Evolutionary conservation across 2,113 vertebrate genomes (phyloP).

Genomic region (Hoplias malabaricus): DNA sequence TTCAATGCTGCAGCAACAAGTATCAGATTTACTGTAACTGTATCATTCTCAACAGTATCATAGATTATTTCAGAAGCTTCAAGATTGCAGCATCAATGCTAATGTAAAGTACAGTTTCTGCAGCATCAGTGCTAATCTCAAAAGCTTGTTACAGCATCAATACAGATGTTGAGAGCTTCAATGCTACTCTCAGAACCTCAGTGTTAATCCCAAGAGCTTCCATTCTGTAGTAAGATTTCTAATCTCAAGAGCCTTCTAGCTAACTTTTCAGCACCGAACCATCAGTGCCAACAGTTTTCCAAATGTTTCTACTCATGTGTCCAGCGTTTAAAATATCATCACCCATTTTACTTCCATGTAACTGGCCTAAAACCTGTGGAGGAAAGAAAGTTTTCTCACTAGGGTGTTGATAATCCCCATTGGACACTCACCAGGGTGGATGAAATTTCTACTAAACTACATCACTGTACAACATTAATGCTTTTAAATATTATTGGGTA

Average conservation of each 20-base stretch:
- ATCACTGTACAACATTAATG: too few species aligned
- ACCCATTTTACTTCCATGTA: neutral
- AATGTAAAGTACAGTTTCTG: too few species aligned
- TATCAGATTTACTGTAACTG: too few species aligned
- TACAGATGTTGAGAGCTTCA: neutral
- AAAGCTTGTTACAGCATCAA: neutral
- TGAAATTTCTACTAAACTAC: too few species aligned
- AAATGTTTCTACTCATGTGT: neutral
- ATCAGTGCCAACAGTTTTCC: neutral
- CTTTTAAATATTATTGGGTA: too few species aligned
- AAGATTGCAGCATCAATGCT: neutral
- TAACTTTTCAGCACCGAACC: neutral
- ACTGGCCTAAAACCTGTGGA: neutral
- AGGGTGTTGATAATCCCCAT: slow-evolving; percentile 3
- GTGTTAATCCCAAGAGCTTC: neutral
- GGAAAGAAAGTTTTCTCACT: slow-evolving; percentile 1
- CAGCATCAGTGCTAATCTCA: neutral
- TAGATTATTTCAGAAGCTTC: too few species aligned
- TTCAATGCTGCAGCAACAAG: too few species aligned
- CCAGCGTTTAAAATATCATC: neutral
- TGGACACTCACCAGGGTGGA: too few species aligned
- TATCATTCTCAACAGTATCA: too few species aligned
- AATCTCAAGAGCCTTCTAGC: neutral
- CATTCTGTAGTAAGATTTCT: neutral
- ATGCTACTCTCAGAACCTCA: neutral